Percentiles rank a stretch among this genome's conserved stretches.
Evolutionary conservation across 2,113 vertebrate genomes (phyloP).

Genomic region (Mesoclemmys tuberculata): DNA sequence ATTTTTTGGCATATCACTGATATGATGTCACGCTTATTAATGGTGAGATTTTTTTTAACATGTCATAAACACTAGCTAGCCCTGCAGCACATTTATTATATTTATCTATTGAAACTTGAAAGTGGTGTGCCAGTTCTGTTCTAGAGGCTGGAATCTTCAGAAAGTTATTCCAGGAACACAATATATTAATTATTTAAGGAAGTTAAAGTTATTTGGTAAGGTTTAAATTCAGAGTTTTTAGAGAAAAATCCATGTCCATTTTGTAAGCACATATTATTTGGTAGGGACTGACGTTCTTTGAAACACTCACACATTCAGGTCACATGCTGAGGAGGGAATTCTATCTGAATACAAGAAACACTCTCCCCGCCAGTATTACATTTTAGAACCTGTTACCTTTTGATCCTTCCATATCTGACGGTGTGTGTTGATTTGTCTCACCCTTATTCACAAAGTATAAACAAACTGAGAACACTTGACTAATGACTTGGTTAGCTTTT

Average conservation of each 20-base stretch:
- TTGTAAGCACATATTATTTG: fast-evolving
- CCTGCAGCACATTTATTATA: background rate
- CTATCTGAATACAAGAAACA: background rate
- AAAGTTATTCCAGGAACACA: background rate
- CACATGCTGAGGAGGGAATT: background rate
- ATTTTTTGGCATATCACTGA: background rate
- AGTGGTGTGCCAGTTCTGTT: background rate
- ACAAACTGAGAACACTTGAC: background rate
- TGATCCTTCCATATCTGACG: background rate
- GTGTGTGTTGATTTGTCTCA: background rate
- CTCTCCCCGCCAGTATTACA: background rate
- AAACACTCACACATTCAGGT: background rate
- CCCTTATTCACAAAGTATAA: background rate
- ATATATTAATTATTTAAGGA: background rate
- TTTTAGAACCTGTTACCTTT: background rate
- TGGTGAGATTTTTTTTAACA: background rate
- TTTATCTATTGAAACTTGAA: background rate
- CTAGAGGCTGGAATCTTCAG: background rate
- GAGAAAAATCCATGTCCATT: background rate
- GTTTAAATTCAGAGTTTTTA: background rate
- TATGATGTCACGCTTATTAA: background rate
- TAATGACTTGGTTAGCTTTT: background rate
- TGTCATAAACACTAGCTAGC: background rate
- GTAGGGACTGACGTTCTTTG: background rate
- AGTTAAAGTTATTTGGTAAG: background rate